Percentiles rank a stretch among this genome's conserved stretches.
Evolutionary conservation across 2,888 invertebrate species (phyloP).

Genomic region (Schizotus pectinicornis): DNA sequence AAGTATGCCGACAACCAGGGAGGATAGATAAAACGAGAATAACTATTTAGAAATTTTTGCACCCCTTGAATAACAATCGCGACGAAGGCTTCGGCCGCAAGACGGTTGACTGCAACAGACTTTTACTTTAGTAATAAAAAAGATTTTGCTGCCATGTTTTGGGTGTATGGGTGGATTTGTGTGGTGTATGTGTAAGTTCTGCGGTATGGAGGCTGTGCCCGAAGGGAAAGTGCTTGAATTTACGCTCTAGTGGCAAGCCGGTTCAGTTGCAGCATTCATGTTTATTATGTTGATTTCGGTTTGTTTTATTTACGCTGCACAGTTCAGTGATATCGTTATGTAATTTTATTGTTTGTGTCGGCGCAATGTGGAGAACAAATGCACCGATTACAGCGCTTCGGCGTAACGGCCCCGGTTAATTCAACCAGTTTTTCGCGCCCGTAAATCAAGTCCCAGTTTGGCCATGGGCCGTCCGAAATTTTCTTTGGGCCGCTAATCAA

Average conservation of each 20-base stretch:
- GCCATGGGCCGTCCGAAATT: no score
- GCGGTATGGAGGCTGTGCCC: conserved; percentile 26
- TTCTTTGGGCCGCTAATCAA: no score
- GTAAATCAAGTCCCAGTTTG: no score
- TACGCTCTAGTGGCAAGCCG: conserved; percentile 33
- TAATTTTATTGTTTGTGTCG: conserved; percentile 30
- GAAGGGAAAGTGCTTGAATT: conserved; percentile 38
- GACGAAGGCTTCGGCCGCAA: no score
- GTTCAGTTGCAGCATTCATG: conserved; percentile 31
- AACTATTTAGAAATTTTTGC: no score
- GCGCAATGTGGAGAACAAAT: conserved; percentile 19
- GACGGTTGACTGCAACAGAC: background rate
- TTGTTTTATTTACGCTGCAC: conserved; percentile 32
- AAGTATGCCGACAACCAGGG: conserved; percentile 16
- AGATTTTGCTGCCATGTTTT: conserved; percentile 1
- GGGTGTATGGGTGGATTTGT: conserved; percentile 15
- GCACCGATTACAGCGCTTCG: conserved; percentile 6
- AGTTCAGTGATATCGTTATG: conserved; percentile 31
- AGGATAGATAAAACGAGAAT: background rate
- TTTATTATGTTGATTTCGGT: conserved; percentile 33
- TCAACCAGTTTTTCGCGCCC: no score
- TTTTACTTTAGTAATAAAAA: background rate
- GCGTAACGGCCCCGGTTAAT: no score
- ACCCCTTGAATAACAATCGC: no score
- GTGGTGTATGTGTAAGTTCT: conserved; percentile 31